Conservation (phyloP, 2,888 invertebrate species). For the Drosophila dives region DNA sequence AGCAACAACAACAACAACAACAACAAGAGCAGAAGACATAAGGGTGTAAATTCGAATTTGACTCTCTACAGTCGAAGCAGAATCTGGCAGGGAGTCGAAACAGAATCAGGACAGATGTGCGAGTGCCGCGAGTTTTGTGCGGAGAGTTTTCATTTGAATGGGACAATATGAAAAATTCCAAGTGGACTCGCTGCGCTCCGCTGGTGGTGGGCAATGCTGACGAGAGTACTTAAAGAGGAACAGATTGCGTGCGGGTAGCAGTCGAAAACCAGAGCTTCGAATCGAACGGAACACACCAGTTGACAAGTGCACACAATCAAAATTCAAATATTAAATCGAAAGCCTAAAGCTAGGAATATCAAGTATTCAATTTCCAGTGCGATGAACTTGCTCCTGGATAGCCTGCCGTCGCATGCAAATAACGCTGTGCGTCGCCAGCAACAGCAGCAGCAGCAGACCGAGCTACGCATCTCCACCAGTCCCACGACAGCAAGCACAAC, state of each 20-base stretch:
- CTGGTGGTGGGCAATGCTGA: conserved; percentile 38
- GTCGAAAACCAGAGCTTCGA: conserved; percentile 83
- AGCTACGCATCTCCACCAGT: conserved; percentile 65
- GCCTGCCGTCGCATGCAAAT: conserved; percentile 66
- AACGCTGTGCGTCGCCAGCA: conserved; percentile 61
- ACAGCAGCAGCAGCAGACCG: conserved; percentile 44
- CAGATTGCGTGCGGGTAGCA: conserved; percentile 84
- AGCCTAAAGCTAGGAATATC: conserved; percentile 6
- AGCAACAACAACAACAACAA: conserved; percentile 15
- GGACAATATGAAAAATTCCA: conserved; percentile 83
- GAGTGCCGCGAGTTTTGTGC: conserved; percentile 70
- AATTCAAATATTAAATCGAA: not conserved
- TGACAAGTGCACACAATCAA: conserved; percentile 24
- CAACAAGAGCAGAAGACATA: conserved; percentile 54
- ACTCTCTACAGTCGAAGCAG: conserved; percentile 56
- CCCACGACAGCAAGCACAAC: conserved; percentile 34
- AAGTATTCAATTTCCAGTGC: conserved; percentile 30
- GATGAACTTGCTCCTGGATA: conserved; percentile 89
- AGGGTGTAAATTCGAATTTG: conserved; percentile 70
- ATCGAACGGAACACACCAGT: conserved; percentile 54
- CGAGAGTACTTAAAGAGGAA: conserved; percentile 84
- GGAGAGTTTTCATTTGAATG: conserved; percentile 80
- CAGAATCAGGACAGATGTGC: conserved; percentile 84
- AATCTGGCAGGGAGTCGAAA: conserved; percentile 36
- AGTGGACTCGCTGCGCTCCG: conserved; percentile 66